A percentile compares a stretch with the other conserved stretches of the same genome.
Conservation (phyloP, 2,888 invertebrate genomes). For the Papilio gigon region DNA sequence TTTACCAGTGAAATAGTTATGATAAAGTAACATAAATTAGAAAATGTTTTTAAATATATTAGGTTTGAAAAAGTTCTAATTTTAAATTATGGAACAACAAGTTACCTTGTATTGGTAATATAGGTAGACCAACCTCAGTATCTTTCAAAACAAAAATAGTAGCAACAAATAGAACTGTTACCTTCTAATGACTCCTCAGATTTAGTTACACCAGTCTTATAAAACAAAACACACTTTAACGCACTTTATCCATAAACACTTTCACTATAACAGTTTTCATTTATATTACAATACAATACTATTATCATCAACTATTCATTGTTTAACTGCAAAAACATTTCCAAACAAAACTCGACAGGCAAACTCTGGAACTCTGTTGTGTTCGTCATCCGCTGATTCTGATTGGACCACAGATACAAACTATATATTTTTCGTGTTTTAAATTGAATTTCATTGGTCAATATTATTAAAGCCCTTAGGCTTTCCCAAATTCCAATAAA, state of each 20-base stretch:
- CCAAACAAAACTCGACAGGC: conserved; percentile 36
- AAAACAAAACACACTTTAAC: conserved; percentile 1
- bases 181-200: conserved; percentile 32
- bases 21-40: not conserved
- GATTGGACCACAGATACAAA: conserved; percentile 7
- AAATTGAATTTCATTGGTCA: not conserved
- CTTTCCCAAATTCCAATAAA: not conserved
- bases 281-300: not conserved
- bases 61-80: not conserved
- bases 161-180: conserved; percentile 37
- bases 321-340: conserved; percentile 14
- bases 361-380: conserved; percentile 32
- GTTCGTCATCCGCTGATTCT: conserved; percentile 32
- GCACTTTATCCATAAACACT: conserved; percentile 16
- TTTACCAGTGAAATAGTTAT: not conserved
- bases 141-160: conserved; percentile 40
- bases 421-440: not conserved
- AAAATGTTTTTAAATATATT: not conserved
- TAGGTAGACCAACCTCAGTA: not conserved
- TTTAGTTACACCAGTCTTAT: conserved; percentile 3
- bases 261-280: conserved; percentile 10
- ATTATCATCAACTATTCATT: conserved; percentile 2
- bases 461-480: too few species aligned
- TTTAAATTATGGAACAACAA: not conserved
- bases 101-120: not conserved